These are phyloP conservation scores for Lithophane semibrunnea DNA, from an alignment of 2,888 invertebrate genomes.

Conservation along the genomic window DNA sequence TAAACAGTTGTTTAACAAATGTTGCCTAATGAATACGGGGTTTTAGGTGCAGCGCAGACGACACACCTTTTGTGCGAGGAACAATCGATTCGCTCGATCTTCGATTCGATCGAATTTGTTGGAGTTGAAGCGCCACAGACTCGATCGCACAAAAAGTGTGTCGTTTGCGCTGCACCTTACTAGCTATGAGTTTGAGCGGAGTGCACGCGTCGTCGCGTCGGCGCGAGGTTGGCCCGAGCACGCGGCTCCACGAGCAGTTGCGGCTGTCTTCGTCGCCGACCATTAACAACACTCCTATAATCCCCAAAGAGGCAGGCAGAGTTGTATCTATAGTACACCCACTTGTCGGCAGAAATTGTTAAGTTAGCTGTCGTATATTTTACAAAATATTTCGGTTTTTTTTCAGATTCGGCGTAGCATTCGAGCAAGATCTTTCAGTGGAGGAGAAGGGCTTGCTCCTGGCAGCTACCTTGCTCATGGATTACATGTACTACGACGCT, in stretches of 20 bases:
- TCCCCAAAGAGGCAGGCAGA: neutral
- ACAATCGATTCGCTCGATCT: too few species aligned
- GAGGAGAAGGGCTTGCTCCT: conserved; percentile 82
- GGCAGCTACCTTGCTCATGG: conserved; percentile 81
- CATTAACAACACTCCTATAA: neutral
- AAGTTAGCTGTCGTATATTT: neutral
- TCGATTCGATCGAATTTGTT: too few species aligned
- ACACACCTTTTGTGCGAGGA: too few species aligned
- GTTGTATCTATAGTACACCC: neutral
- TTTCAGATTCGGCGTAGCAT: conserved; percentile 80
- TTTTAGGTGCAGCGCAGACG: too few species aligned
- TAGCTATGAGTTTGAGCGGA: neutral
- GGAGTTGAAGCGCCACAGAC: too few species aligned
- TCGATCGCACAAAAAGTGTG: too few species aligned
- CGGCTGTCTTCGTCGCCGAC: too few species aligned
- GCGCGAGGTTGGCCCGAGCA: neutral
- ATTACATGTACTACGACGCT: conserved; percentile 86
- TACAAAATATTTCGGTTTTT: neutral
- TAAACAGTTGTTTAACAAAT: too few species aligned
- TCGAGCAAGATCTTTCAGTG: conserved; percentile 74
- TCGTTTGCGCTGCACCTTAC: too few species aligned
- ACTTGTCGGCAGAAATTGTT: neutral
- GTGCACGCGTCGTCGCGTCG: neutral
- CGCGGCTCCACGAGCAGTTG: too few species aligned
- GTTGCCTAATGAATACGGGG: too few species aligned